phyloP scores from a whole-genome alignment of 2,113 vertebrate genomes.

The Halichoerus grypus region DNA sequence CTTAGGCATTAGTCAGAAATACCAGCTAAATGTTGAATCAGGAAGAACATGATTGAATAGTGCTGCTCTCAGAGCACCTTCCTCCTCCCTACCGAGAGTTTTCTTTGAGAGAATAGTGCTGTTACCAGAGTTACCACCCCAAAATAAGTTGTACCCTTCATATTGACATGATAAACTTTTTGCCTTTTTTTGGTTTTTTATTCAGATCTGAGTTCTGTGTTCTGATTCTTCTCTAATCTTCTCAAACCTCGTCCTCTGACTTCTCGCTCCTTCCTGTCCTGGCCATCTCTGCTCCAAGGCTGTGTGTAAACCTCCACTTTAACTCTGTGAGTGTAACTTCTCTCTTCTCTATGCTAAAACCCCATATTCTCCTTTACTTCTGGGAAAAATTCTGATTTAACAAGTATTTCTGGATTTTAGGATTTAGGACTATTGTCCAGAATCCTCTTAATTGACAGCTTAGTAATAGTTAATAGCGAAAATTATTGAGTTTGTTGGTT shows the following conservation, averaged over 20 bases:
- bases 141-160: neutral
- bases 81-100: neutral
- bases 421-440: neutral
- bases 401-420: slow-evolving; percentile 14
- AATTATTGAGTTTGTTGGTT: slow-evolving; percentile 30
- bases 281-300: neutral
- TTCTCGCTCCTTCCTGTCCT: slow-evolving; percentile 5
- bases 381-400: slow-evolving; percentile 10
- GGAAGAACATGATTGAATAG: neutral
- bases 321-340: slow-evolving; percentile 50
- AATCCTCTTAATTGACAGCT: neutral
- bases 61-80: neutral
- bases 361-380: neutral
- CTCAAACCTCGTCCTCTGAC: neutral
- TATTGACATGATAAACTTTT: neutral
- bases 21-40: neutral
- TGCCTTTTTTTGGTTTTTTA: neutral
- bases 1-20: neutral
- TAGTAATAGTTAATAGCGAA: neutral
- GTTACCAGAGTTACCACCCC: neutral
- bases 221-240: neutral
- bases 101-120: neutral
- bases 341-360: neutral
- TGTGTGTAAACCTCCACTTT: neutral
- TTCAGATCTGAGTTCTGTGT: neutral